phyloP scores from a whole-genome alignment of 2,113 vertebrate species.

The Caranx melampygus region DNA sequence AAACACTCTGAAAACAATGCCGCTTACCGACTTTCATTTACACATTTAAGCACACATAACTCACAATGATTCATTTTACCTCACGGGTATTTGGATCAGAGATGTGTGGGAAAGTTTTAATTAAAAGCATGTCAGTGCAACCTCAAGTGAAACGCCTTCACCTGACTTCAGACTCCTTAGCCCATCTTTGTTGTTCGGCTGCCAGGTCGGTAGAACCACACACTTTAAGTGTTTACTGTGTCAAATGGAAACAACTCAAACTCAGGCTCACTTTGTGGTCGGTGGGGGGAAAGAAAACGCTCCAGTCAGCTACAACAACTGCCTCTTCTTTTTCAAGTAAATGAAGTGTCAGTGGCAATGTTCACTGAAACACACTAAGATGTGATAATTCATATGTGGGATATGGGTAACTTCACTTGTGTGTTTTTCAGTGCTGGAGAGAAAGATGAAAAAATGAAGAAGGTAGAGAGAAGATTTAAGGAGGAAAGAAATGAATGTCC shows the following conservation, averaged over 20 bases:
- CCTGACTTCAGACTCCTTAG: slow-evolving; percentile 86
- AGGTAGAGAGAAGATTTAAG: not conserved
- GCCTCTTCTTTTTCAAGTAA: slow-evolving; percentile 21
- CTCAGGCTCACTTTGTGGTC: slow-evolving; percentile 70
- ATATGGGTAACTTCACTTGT: not conserved
- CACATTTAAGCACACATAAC: not conserved
- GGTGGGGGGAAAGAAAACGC: slow-evolving; percentile 47
- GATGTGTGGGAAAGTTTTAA: slow-evolving; percentile 94
- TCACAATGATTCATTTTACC: slow-evolving; percentile 75
- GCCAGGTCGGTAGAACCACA: slow-evolving; percentile 70
- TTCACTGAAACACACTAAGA: slow-evolving; percentile 9
- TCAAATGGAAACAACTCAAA: slow-evolving; percentile 85
- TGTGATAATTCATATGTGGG: slow-evolving; percentile 33
- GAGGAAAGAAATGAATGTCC: not conserved
- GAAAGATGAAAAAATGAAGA: not conserved
- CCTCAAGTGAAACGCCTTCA: slow-evolving; percentile 91
- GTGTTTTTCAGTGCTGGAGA: slow-evolving; percentile 3
- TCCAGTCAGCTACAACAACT: slow-evolving; percentile 53
- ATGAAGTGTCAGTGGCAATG: slow-evolving; percentile 32
- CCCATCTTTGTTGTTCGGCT: slow-evolving; percentile 84
- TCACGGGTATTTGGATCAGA: slow-evolving; percentile 74
- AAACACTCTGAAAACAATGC: slow-evolving; percentile 81
- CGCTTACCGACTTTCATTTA: slow-evolving; percentile 72
- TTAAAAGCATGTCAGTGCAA: slow-evolving; percentile 95
- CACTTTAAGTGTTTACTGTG: slow-evolving; percentile 80